A percentile compares a stretch with the other conserved stretches of the same genome.
phyloP scores from a whole-genome alignment of 2,797 vertebrate genomes.

The Chiroxiphia lanceolata region DNA sequence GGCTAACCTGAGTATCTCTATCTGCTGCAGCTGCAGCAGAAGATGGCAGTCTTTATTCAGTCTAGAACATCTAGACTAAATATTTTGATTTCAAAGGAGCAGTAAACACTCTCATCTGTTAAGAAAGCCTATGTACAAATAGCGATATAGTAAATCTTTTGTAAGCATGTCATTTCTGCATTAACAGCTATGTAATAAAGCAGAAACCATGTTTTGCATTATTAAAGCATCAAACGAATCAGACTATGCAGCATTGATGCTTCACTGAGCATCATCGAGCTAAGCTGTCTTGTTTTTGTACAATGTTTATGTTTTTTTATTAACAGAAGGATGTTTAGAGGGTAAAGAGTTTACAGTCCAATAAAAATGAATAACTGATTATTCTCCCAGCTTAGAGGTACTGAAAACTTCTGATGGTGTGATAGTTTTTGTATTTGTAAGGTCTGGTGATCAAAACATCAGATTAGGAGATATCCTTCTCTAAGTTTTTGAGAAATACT shows the following conservation, averaged over 20 bases:
- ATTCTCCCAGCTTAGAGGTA: not conserved
- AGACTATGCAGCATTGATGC: conserved; percentile 34
- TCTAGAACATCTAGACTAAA: not conserved
- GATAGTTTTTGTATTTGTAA: not conserved
- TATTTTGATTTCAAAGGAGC: conserved; percentile 15
- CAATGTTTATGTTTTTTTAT: not conserved
- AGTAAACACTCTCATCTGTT: conserved; percentile 7
- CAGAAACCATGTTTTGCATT: conserved; percentile 45
- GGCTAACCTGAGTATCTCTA: not conserved
- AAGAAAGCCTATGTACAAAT: conserved; percentile 45
- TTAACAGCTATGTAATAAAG: conserved; percentile 45
- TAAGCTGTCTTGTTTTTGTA: conserved; percentile 16
- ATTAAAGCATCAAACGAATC: conserved; percentile 49
- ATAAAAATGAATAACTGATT: not conserved
- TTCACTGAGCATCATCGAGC: not conserved
- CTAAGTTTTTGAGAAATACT: not conserved
- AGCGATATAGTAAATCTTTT: conserved; percentile 49
- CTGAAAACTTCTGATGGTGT: not conserved
- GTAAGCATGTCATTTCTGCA: conserved; percentile 37
- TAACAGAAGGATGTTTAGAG: not conserved
- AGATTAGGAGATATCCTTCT: not conserved
- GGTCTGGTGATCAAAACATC: not conserved
- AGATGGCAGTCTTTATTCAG: conserved; percentile 63
- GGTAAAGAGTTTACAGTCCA: conserved; percentile 2
- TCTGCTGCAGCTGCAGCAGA: conserved; percentile 17